Evolutionary conservation across 2,797 vertebrate genomes (phyloP).

Genomic region (Pitangus sulphuratus): DNA sequence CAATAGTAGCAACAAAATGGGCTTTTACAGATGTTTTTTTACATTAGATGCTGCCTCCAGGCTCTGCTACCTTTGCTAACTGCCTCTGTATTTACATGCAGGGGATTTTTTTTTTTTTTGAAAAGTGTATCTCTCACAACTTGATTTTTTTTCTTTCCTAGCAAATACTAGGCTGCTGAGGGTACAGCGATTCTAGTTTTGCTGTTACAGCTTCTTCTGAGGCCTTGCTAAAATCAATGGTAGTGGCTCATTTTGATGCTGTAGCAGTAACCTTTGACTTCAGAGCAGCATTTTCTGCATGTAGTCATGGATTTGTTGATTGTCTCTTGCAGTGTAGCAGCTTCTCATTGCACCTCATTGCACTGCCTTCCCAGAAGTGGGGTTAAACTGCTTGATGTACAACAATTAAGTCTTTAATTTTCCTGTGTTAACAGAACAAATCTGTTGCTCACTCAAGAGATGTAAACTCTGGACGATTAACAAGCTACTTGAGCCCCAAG

Average conservation of each 20-base stretch:
- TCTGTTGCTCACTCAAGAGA: neutral
- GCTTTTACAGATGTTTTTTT: neutral
- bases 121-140: neutral
- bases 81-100: accelerated
- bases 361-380: neutral
- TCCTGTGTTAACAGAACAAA: neutral
- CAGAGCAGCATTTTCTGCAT: neutral
- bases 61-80: neutral
- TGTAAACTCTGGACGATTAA: neutral
- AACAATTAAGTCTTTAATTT: neutral
- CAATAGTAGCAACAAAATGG: neutral
- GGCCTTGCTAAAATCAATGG: neutral
- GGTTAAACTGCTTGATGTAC: neutral
- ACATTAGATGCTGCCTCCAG: neutral
- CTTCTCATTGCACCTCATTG: neutral
- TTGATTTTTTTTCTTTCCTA: neutral
- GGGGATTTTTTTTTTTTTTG: neutral
- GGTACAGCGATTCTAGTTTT: neutral
- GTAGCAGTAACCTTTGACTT: neutral
- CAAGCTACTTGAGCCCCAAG: neutral
- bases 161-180: neutral
- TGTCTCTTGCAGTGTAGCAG: neutral
- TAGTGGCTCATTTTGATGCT: neutral
- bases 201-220: neutral
- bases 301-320: neutral